Evolutionary conservation across 2,113 vertebrate species (phyloP).

Genomic region (Mirounga angustirostris): DNA sequence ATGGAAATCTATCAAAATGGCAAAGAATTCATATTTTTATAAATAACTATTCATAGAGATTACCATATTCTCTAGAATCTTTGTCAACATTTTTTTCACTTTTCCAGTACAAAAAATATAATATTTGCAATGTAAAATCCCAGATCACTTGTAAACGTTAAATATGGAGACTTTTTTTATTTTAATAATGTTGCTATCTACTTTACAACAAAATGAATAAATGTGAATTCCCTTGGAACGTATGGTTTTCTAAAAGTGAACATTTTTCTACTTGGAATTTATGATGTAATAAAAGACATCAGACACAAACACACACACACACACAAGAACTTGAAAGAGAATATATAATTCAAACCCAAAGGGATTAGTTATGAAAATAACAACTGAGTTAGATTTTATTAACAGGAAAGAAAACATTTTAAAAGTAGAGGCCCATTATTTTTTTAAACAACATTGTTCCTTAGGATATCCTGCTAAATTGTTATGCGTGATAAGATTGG

Average conservation of each 20-base stretch:
- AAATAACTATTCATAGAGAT: not conserved
- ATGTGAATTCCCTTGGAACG: not conserved
- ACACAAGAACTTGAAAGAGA: conserved; percentile 50
- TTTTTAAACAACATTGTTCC: conserved; percentile 79
- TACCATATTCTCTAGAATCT: not conserved
- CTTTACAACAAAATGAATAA: conserved; percentile 23
- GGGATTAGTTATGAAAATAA: conserved; percentile 78
- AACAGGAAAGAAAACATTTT: conserved; percentile 84
- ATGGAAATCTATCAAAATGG: not conserved
- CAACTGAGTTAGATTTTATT: conserved; percentile 78
- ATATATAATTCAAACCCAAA: conserved; percentile 71
- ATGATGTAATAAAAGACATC: conserved; percentile 45
- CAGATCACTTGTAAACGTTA: not conserved
- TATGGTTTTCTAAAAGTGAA: conserved; percentile 51
- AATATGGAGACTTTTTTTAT: not conserved
- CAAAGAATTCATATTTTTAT: not conserved
- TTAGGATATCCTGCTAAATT: conserved; percentile 84
- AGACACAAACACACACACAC: conserved; percentile 13
- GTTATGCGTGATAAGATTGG: conserved; percentile 78
- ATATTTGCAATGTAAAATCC: not conserved
- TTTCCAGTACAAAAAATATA: not conserved
- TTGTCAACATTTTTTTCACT: not conserved
- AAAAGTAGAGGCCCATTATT: conserved; percentile 69
- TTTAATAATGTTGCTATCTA: conserved; percentile 11
- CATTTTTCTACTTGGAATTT: conserved; percentile 53